Evolutionary conservation across 2,797 vertebrate genomes (phyloP).

Genomic region (Gallinago nigripennis): DNA sequence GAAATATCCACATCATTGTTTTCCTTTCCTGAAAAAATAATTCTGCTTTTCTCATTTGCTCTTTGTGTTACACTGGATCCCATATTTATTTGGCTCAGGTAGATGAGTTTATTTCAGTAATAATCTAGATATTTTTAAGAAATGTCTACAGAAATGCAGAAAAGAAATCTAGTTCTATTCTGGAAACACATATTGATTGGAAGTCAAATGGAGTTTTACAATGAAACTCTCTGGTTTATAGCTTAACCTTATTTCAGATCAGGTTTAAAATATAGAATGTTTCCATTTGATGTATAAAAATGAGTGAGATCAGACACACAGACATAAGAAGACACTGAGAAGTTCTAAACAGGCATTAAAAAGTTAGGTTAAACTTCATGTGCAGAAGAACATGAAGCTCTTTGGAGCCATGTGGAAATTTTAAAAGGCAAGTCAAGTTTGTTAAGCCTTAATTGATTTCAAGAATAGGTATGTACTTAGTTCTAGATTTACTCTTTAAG

Average conservation of each 20-base stretch:
- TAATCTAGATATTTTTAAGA: conserved; percentile 9
- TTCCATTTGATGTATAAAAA: neutral
- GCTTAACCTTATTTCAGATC: neutral
- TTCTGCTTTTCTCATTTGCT: neutral
- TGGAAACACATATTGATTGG: neutral
- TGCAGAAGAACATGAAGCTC: neutral
- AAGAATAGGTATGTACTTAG: neutral
- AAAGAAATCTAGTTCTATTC: neutral
- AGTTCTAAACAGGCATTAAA: neutral
- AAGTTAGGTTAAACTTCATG: neutral
- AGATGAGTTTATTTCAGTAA: neutral
- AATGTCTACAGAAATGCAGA: neutral
- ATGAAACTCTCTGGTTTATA: neutral
- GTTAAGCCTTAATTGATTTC: conserved; percentile 2
- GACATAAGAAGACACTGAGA: neutral
- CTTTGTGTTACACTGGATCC: neutral
- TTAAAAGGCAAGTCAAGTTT: neutral
- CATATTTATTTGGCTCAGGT: neutral
- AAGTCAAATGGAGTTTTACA: neutral
- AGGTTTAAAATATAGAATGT: neutral
- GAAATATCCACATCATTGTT: neutral
- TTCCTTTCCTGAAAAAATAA: neutral
- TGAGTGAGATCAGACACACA: neutral
- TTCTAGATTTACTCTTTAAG: neutral
- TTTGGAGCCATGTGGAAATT: neutral